Conservation (phyloP, 2,888 invertebrate genomes). For the Melitaea athalia region DNA sequence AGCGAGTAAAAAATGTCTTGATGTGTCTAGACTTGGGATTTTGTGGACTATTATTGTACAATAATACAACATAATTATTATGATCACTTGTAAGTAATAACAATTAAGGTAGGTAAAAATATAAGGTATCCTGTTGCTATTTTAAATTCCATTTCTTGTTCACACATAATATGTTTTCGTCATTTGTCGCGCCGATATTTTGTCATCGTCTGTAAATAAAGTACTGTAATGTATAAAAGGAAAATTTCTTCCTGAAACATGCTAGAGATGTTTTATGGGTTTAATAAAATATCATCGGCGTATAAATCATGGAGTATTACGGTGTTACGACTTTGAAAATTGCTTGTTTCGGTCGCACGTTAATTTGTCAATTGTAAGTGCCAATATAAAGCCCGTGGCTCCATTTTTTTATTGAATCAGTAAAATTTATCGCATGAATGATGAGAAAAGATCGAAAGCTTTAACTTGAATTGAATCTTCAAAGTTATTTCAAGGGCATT, state of each 20-base stretch:
- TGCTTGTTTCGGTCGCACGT: conserved; percentile 48
- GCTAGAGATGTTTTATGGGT: conserved; percentile 65
- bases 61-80: no score
- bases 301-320: conserved; percentile 68
- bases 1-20: no score
- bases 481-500: not conserved
- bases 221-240: conserved; percentile 57
- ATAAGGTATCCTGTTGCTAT: not conserved
- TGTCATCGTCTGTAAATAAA: conserved; percentile 57
- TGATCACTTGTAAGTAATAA: no score
- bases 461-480: not conserved
- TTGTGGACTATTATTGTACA: no score
- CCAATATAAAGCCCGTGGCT: conserved; percentile 19
- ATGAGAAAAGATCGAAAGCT: not conserved
- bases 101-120: not conserved
- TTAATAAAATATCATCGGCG: conserved; percentile 68
- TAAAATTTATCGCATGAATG: conserved; percentile 16
- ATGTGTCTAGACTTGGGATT: no score
- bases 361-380: conserved; percentile 49
- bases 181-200: conserved; percentile 43
- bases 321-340: conserved; percentile 57
- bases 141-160: conserved; percentile 2
- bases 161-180: conserved; percentile 6
- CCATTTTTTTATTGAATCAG: conserved; percentile 25
- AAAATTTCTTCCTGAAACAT: conserved; percentile 56